Evolutionary conservation across 2,888 invertebrate genomes (phyloP).

Genomic region (Liodrosophila aerea): DNA sequence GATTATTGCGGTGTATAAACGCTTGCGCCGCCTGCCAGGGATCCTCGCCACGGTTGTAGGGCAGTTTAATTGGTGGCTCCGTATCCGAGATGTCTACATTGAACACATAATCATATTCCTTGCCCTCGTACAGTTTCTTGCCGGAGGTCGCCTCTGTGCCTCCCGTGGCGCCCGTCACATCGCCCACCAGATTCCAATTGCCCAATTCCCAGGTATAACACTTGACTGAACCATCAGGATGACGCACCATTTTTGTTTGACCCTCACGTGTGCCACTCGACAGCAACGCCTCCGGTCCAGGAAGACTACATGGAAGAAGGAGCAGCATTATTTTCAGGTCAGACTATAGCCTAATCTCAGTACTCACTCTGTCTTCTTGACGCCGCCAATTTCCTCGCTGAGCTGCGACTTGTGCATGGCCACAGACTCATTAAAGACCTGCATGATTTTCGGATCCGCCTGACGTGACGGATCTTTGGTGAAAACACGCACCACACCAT

Average conservation of each 20-base stretch:
- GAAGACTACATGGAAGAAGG: conserved; percentile 85
- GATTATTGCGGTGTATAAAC: conserved; percentile 92
- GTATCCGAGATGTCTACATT: conserved; percentile 97
- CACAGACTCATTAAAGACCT: conserved; percentile 89
- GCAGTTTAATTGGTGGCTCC: conserved; percentile 92
- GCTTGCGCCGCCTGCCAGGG: conserved; percentile 95
- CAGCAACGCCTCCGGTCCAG: conserved; percentile 89
- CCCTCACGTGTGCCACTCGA: conserved; percentile 91
- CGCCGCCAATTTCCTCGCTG: conserved; percentile 90
- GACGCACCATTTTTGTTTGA: conserved; percentile 92
- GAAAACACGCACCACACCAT: conserved; percentile 94
- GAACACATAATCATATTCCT: conserved; percentile 97
- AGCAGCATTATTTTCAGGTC: too few species aligned
- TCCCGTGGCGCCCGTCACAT: conserved; percentile 91
- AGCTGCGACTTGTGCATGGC: conserved; percentile 85
- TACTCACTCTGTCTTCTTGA: conserved; percentile 91
- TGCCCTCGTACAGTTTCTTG: conserved; percentile 92
- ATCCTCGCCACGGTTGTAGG: conserved; percentile 94
- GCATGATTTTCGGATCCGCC: conserved; percentile 86
- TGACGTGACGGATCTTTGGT: conserved; percentile 88
- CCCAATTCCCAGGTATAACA: conserved; percentile 90
- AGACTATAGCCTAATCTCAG: too few species aligned
- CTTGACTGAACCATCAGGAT: conserved; percentile 87
- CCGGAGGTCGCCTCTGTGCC: conserved; percentile 86
- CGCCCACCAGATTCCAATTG: conserved; percentile 93